Percentiles rank a stretch among this genome's conserved stretches.
These are phyloP conservation scores for Morpho achilles DNA, from an alignment of 2,888 invertebrate genomes.

Conservation along the genomic window DNA sequence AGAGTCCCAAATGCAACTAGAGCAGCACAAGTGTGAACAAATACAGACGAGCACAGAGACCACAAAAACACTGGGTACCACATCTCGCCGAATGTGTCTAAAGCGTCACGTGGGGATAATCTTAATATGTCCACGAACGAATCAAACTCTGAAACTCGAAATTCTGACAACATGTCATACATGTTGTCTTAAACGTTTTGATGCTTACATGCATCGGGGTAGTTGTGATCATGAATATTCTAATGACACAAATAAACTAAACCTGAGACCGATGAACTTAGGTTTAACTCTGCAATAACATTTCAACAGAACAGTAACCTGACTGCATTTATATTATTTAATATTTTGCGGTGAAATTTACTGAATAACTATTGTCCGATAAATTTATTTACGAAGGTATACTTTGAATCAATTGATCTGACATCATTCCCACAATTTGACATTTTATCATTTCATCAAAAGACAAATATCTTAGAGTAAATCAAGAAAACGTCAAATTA, in stretches of 20 bases:
- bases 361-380: too few relatives aligned
- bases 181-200: constrained; percentile 61
- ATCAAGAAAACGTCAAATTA: too few relatives aligned
- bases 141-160: constrained; percentile 81
- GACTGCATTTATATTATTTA: too few relatives aligned
- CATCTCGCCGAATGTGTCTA: constrained; percentile 92
- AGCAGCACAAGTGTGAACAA: constrained; percentile 95
- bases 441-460: too few relatives aligned
- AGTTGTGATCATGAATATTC: constrained; percentile 40
- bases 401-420: too few relatives aligned
- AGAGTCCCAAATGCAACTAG: constrained; percentile 94
- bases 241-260: constrained; percentile 19
- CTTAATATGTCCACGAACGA: constrained; percentile 84
- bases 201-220: constrained; percentile 68
- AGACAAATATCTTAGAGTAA: too few relatives aligned
- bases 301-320: too few relatives aligned
- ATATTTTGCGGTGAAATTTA: too few relatives aligned
- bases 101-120: constrained; percentile 81
- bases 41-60: constrained; percentile 95
- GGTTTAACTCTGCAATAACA: not conserved
- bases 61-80: constrained; percentile 98
- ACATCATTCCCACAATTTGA: too few relatives aligned
- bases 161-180: constrained; percentile 80
- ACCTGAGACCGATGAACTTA: constrained; percentile 3
- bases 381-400: too few relatives aligned